Base-by-base conservation (phyloP, 1,140 invertebrate species). In the Leptinotarsa lineolata region DNA sequence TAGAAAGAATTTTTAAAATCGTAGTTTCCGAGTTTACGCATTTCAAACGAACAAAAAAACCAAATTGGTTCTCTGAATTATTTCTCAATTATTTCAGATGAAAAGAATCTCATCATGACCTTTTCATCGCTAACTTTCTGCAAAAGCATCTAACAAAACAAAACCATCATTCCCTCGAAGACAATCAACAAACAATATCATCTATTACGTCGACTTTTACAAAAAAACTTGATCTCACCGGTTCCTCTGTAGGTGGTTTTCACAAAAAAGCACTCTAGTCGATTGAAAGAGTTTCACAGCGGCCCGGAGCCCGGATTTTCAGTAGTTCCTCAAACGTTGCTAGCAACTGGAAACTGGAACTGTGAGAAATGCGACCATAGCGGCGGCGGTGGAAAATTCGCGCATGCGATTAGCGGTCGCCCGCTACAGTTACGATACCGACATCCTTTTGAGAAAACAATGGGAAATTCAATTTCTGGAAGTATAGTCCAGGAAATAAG, bases 401-500 rank as follows among this genome's bases (percentile, higher is more conserved):
- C 60, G 60, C 60, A 61, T 61, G 60, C 60, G 60, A 22, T 22
- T 18, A 13, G 60, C 60, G 13, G 60, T 18, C 2, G 20, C 60
- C 60, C 22, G 60, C 60, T 18, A 61, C 60, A 21, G 60, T 61
- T 61, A 21, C 60, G 60, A n/a, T 18, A 20, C 60, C 22, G 22
- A 61, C 18, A 61, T 61, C 22, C 60, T 21, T 61, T 61, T 22
- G 22, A n/a, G 60, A 61, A 61, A 61, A 61, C 60, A 61, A 61
- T 61, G 60, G 60, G 6, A 61, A 61, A 61, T 61, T 61, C 60
- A 61, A 21, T 61, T 61, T 61, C 60, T 61, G 20, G 6, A 22
- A 22, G 30, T 39, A 39, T 39, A 39, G 30, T 39, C 30, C 30
- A 39, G 30, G 30, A 39, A 39, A 2, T 39, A 8, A 2, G 30